phyloP scores from a whole-genome alignment of 1,140 invertebrate species.

The Solenopsis fugax region DNA sequence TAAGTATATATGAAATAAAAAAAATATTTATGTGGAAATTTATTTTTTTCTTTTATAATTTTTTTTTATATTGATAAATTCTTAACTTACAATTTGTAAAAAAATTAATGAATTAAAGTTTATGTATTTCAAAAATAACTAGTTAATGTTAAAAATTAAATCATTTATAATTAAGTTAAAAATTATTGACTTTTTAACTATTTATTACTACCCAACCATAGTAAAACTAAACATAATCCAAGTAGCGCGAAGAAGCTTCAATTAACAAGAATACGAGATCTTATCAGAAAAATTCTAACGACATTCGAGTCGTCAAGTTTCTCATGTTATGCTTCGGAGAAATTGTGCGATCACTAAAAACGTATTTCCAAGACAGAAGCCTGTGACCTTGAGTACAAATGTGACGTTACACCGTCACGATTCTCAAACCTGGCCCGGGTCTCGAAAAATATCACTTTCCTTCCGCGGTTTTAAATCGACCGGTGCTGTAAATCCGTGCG shows the following conservation, averaged over 20 bases:
- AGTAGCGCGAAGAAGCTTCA: neutral
- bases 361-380: conserved; percentile 34
- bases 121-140: too few species aligned
- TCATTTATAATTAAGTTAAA: neutral
- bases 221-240: neutral
- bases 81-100: neutral
- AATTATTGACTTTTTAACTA: too few species aligned
- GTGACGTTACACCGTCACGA: neutral
- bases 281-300: neutral
- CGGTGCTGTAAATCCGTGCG: neutral
- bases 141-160: neutral
- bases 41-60: too few species aligned
- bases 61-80: neutral
- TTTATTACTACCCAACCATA: too few species aligned
- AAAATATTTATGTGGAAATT: too few species aligned
- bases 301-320: neutral
- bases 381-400: conserved; percentile 32
- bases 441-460: neutral
- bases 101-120: too few species aligned
- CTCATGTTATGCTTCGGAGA: conserved; percentile 23
- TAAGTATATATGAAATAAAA: too few species aligned
- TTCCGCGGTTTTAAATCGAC: neutral
- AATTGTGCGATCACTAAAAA: conserved; percentile 28
- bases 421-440: neutral
- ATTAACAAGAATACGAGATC: neutral